These are phyloP conservation scores for Apogon talboti DNA, from an alignment of 2,797 vertebrate species.

Conservation along the genomic window DNA sequence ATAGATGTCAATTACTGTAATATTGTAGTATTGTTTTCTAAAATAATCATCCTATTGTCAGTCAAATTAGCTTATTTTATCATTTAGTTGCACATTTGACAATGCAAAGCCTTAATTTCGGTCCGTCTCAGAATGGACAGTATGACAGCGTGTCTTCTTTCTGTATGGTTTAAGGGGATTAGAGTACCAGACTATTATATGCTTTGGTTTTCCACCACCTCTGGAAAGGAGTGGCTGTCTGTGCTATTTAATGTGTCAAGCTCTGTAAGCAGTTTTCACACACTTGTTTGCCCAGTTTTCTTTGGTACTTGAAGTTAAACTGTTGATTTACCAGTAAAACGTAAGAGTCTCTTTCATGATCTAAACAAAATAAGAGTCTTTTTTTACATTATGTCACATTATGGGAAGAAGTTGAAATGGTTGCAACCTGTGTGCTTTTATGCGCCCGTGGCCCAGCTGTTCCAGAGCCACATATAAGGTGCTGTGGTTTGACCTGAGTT, in stretches of 20 bases:
- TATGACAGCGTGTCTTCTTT: constrained; percentile 43
- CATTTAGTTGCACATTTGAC: constrained; percentile 4
- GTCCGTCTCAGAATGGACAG: constrained; percentile 27
- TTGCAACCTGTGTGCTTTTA: constrained; percentile 53
- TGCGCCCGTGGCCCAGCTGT: constrained; percentile 27
- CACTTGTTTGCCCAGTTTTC: constrained; percentile 24
- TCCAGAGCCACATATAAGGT: constrained; percentile 58
- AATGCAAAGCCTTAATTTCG: constrained; percentile 39
- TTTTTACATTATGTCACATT: constrained; percentile 29
- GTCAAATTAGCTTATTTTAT: constrained; percentile 20
- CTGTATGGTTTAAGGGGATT: constrained; percentile 53
- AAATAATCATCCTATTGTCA: constrained; percentile 10
- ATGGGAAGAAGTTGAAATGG: constrained; percentile 26
- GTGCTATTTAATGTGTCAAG: constrained; percentile 40
- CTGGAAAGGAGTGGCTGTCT: constrained; percentile 54
- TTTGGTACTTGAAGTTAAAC: constrained; percentile 25
- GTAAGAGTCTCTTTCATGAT: constrained; percentile 11
- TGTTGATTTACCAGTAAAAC: constrained; percentile 9
- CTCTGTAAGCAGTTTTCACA: constrained; percentile 53
- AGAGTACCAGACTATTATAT: constrained; percentile 59
- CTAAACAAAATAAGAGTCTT: constrained; percentile 29
- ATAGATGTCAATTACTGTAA: constrained; percentile 9
- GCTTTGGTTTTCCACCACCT: constrained; percentile 59
- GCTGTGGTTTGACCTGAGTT: constrained; percentile 72
- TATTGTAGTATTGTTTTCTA: not conserved